Evolutionary conservation across 2,113 vertebrate genomes (phyloP).

Genomic region (Upupa epops): DNA sequence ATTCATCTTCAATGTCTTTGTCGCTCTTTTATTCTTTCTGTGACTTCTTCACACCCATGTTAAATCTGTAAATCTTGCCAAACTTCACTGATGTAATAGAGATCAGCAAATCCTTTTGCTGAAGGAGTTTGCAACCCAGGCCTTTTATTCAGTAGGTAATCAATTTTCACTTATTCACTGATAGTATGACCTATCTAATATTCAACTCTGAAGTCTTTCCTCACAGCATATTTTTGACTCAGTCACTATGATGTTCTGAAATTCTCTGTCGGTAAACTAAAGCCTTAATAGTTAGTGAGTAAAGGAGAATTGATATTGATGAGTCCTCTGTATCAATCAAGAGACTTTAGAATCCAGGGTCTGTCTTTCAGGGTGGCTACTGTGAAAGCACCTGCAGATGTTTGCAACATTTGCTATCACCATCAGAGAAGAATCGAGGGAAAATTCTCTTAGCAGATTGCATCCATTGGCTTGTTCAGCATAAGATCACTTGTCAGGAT

Average conservation of each 20-base stretch:
- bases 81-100: background rate
- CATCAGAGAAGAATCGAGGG: background rate
- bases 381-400: background rate
- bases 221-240: background rate
- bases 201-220: background rate
- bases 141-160: no score
- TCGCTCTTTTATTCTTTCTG: background rate
- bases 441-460: background rate
- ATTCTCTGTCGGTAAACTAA: background rate
- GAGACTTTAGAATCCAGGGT: background rate
- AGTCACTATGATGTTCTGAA: background rate
- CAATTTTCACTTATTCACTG: no score
- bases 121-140: background rate
- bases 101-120: background rate
- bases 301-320: background rate
- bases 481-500: background rate
- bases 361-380: background rate
- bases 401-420: rapidly evolving
- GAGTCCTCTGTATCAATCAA: background rate
- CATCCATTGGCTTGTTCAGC: background rate
- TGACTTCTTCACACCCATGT: background rate
- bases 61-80: background rate
- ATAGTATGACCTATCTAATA: background rate
- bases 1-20: background rate
- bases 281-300: no score